These are phyloP conservation scores for Drosophila simulans DNA, from an alignment of 1,140 invertebrate species.

Conservation along the genomic window DNA sequence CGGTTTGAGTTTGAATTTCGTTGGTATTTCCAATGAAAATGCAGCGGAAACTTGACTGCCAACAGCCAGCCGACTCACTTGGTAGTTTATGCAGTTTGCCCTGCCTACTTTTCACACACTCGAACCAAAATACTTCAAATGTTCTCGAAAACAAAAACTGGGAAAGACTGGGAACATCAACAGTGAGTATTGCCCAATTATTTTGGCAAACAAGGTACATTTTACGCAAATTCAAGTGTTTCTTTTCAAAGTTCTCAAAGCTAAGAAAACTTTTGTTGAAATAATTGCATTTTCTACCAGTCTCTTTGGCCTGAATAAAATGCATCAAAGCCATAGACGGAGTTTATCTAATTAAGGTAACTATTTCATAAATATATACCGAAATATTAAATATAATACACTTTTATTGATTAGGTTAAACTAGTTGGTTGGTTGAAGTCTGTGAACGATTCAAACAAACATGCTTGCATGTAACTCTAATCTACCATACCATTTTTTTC, in stretches of 20 bases:
- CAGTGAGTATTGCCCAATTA: slow-evolving; percentile 7
- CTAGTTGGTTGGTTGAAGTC: too few species aligned
- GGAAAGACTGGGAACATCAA: background rate
- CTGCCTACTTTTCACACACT: slow-evolving; percentile 25
- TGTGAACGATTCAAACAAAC: too few species aligned
- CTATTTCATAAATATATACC: too few species aligned
- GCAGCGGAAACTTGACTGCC: slow-evolving; percentile 50
- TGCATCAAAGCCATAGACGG: background rate
- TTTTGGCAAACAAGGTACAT: background rate
- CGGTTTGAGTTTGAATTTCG: slow-evolving; percentile 22
- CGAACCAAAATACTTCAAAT: background rate
- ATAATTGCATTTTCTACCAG: background rate
- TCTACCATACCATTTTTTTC: background rate
- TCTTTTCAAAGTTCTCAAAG: background rate
- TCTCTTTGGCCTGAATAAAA: background rate
- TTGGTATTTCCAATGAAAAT: slow-evolving; percentile 61
- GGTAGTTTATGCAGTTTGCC: slow-evolving; percentile 44
- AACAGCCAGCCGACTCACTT: slow-evolving; percentile 12
- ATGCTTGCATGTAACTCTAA: too few species aligned
- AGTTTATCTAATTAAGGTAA: too few species aligned
- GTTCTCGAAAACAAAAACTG: background rate
- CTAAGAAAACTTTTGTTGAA: slow-evolving; percentile 2
- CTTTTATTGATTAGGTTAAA: too few species aligned
- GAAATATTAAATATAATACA: background rate
- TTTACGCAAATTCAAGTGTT: slow-evolving; percentile 1